Evolutionary conservation across 2,113 vertebrate species (phyloP).

Genomic region (Malurus melanocephalus): DNA sequence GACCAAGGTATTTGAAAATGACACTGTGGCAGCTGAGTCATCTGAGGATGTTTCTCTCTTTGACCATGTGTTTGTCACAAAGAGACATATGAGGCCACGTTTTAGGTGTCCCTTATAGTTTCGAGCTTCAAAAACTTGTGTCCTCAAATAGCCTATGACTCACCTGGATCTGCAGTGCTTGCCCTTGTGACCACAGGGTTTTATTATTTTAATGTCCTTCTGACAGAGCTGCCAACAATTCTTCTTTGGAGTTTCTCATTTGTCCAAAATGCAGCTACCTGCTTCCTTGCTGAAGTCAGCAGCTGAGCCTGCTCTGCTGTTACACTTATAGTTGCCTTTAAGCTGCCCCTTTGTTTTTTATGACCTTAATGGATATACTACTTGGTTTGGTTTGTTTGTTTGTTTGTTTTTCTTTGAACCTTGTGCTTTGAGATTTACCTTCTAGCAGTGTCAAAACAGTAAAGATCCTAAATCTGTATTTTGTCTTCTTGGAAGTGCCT

Average conservation of each 20-base stretch:
- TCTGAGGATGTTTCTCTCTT: neutral
- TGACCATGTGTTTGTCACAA: neutral
- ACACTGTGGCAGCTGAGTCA: neutral
- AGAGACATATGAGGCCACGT: neutral
- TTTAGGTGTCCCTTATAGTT: neutral
- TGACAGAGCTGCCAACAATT: neutral
- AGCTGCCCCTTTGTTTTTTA: neutral
- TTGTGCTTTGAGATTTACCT: neutral
- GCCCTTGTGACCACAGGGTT: neutral
- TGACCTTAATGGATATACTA: neutral
- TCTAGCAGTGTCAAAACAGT: neutral
- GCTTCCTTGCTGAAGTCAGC: constrained; percentile 32
- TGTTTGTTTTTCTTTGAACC: neutral
- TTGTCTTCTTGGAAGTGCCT: neutral
- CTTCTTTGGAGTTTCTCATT: neutral
- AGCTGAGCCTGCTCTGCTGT: neutral
- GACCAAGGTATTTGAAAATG: neutral
- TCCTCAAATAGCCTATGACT: neutral
- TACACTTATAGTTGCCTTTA: neutral
- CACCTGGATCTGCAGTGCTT: neutral
- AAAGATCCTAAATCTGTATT: neutral
- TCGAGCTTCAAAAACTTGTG: neutral
- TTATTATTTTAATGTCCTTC: constrained; percentile 25
- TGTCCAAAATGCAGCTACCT: neutral
- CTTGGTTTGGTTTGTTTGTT: neutral